A percentile compares a stretch with the other conserved stretches of the same genome.
phyloP scores from a whole-genome alignment of 2,888 invertebrate species.

The Chrysolina americana region DNA sequence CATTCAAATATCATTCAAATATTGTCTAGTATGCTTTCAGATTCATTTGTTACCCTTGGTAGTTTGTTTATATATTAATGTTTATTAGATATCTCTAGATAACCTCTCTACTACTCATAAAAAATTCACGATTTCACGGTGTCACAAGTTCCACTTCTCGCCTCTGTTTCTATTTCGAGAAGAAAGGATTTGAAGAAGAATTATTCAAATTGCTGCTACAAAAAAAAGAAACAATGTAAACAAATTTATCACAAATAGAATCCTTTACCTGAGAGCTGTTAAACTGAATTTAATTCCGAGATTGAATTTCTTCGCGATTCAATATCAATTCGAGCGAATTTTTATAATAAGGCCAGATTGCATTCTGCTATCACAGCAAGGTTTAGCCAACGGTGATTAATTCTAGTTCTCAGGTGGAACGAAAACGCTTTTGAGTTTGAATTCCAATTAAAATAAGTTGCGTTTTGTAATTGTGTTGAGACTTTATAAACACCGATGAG shows the following conservation, averaged over 20 bases:
- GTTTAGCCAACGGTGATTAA: slow-evolving; percentile 9
- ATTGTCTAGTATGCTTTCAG: too few relatives aligned
- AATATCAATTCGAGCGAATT: slow-evolving; percentile 4
- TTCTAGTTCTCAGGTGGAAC: slow-evolving; percentile 1
- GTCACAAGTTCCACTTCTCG: too few relatives aligned
- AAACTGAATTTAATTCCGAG: neutral
- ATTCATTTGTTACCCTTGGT: too few relatives aligned
- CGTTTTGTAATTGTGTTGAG: neutral
- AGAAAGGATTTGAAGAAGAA: too few relatives aligned
- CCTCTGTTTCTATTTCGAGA: too few relatives aligned
- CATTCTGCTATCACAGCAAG: slow-evolving; percentile 13
- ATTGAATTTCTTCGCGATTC: slow-evolving; percentile 7
- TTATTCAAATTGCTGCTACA: too few relatives aligned
- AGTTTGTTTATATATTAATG: too few relatives aligned
- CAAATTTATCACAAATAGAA: neutral
- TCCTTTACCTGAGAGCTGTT: neutral
- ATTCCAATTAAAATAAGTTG: slow-evolving; percentile 13
- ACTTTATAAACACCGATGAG: neutral
- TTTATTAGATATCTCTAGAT: too few relatives aligned
- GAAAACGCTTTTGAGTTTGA: slow-evolving; percentile 7
- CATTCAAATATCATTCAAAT: too few relatives aligned
- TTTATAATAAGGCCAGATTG: slow-evolving; percentile 21
- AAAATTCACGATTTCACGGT: too few relatives aligned
- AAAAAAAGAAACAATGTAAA: too few relatives aligned
- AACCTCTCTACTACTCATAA: too few relatives aligned